Conservation (phyloP, 2,113 vertebrate species). For the Salvelinus fontinalis region DNA sequence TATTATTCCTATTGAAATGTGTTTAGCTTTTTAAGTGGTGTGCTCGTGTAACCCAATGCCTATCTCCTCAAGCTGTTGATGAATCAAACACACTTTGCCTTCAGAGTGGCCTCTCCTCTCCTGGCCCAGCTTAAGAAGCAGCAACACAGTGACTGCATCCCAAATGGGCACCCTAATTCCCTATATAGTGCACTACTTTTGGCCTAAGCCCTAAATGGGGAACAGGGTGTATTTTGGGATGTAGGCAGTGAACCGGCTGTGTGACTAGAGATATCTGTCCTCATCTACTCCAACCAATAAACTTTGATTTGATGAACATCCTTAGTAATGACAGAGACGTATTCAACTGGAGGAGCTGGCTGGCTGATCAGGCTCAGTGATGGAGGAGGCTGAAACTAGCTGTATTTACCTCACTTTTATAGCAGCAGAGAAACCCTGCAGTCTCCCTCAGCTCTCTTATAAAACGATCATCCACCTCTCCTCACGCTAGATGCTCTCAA, state of each 20-base stretch:
- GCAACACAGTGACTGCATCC: not conserved
- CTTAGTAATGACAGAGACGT: constrained; percentile 26
- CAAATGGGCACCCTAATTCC: no score
- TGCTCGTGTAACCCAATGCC: constrained; percentile 48
- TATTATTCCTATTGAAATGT: constrained; percentile 61
- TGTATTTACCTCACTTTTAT: constrained; percentile 42
- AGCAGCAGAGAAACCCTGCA: constrained; percentile 11
- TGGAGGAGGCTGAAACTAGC: constrained; percentile 24
- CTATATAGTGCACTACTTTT: no score
- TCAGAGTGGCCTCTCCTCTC: constrained; percentile 10
- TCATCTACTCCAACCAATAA: constrained; percentile 33
- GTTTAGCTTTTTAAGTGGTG: constrained; percentile 61
- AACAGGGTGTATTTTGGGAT: constrained; percentile 7
- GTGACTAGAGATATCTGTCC: constrained; percentile 22
- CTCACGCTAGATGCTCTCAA: not conserved
- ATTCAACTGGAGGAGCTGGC: constrained; percentile 7
- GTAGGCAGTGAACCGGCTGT: constrained; percentile 17
- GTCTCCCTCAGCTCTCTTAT: constrained; percentile 9
- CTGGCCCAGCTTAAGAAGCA: not conserved
- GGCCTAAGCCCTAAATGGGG: no score
- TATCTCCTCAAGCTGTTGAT: constrained; percentile 18
- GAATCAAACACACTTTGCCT: constrained; percentile 47
- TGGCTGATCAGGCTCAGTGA: constrained; percentile 9
- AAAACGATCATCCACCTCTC: constrained; percentile 17
- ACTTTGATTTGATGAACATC: constrained; percentile 7